Base-by-base conservation (phyloP, 1,140 invertebrate species). In the Druon quercuslanigerum region DNA sequence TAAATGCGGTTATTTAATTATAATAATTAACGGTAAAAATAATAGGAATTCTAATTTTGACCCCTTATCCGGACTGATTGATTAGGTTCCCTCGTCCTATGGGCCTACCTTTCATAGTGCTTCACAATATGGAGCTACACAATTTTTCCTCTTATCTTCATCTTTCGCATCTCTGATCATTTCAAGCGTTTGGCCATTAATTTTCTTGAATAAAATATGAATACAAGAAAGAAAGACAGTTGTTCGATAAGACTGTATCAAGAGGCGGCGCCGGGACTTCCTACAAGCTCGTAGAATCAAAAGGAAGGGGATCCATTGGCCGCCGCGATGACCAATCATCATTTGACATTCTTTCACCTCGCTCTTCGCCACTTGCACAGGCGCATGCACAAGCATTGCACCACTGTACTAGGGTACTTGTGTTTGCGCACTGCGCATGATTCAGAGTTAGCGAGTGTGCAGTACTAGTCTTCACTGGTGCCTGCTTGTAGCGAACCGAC, bases 251-350 rank as follows among this genome's bases (percentile, higher is more conserved):
- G 78, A 74, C 60, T 87, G 87, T 89, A 87, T 85, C 84, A 84
- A 84, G 86, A 90, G 88, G 88, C 89, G 89, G 87, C 85, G 83
- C 87, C 84, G 83, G 75, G 80, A 82, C 88, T 87, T 86, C 87
- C 87, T 85, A 86, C 83, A 84, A 54, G 83, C 72, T 81, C 75
- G 77, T 72, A 79, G 76, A 80, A 73, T 79, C 78, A 81, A 79
- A 77, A 74, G 84, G 86, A 80, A 81, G 84, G 82, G 84, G 87
- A 89, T 85, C 82, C 83, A 90, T 90, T 90, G 89, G 89, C 87
- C 88, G 86, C 83, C 80, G 86, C 88, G 85, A 89, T 90, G 87
- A 90, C 89, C 89, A 90, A 90, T 90, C 89, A 89, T 90, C 89
- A 89, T 89, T 90, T 89, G 87, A 89, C 87, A 88, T 89, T 89